Evolutionary conservation across 2,888 invertebrate species (phyloP), one percentile per base, ranked within the genome.

Genomic region (Unio delphinus): DNA sequence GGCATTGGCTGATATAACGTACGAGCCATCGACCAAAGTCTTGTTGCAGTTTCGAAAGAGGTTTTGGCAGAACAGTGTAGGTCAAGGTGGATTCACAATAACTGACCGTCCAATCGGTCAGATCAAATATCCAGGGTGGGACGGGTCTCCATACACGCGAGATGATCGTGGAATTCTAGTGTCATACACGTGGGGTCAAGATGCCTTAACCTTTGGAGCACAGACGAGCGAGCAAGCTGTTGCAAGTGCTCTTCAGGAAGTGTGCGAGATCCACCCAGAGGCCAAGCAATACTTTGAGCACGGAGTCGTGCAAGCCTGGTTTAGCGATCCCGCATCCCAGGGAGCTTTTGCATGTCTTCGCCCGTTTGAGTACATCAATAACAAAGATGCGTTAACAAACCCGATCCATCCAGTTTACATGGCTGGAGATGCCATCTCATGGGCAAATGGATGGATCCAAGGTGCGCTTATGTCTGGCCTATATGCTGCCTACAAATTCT

Each of bases 341-440:
- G 73, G 74, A 20, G 76, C 68, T 17, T 72, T 59, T 61, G 72
- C 64, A 4, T 54, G 17, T 7, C 59, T 76, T 18, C 59, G 68
- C 18, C 76, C 76, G 45, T 45, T 64, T 23, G 71, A 76, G 64
- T 79, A 73, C 61, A 65, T 61, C 8, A 28, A 73, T n/a, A 55
- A 23, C 45, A 62, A 75, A 68, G 20, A 68, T 61, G 61, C 59
- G 18, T 63, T 79, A 7, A 7, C 55, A 26, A 65, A 23, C 23
- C 66, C 67, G 15, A 62, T 60, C 18, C 69, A 65, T 28, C 67
- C 71, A 15, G 30, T 79, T 4, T 75, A 76, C 62, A 60, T 79
- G 8, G 79, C 74, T 20, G 79, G 76, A 11, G 79, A 79, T 28
- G 72, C 73, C 4, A 28, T 76, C 45, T 79, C 79, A 17, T 76